Base-by-base conservation (phyloP, 2,888 invertebrate species). In the Drosophila peninsularis region DNA sequence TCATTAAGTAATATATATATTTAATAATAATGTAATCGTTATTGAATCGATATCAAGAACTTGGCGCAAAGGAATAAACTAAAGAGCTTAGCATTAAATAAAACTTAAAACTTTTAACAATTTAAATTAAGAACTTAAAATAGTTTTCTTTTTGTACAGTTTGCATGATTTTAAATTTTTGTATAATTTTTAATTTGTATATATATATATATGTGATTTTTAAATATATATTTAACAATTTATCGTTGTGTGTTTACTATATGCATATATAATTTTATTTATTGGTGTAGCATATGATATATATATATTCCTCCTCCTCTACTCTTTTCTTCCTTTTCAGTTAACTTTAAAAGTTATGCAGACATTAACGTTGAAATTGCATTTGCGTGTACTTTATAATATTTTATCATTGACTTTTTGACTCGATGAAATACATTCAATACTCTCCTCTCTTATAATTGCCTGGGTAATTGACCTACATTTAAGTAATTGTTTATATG, bases 391-490 rank as follows among this genome's bases (percentile, higher is more conserved):
- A 50, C 44, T 62, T 78, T 62, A n/a, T 64, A 54, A 44, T 66
- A 49, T 44, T 55, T 24, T 27, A 34, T 85, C 66, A 73, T 78
- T 83, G 77, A 88, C 70, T 77, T 70, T 50, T 61, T 61, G 52
- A 24, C 24, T 24, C 24, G 4, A 5, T 24, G 4, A 81, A 75
- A 77, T 45, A 90, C 66, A 69, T 73, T 53, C 37, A 27, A 53
- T 37, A 53, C 11, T 52, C 37, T 37, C 4, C 55, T 44, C 54
- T 71, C 52, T 34, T 41, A 54, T 82, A 90, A 85, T 89, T 89
- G 81, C 81, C 73, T 66, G 71, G 70, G 73, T 87, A 87, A 87
- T 87, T 87, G 86, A 87, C 86, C 84, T 90, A 87, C 81, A 90
- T 81, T 80, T 75, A 76, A 71, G 70, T 87, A 82, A 88, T 90